Evolutionary conservation across 2,113 vertebrate genomes (phyloP).

Genomic region (Gracilinanus agilis): DNA sequence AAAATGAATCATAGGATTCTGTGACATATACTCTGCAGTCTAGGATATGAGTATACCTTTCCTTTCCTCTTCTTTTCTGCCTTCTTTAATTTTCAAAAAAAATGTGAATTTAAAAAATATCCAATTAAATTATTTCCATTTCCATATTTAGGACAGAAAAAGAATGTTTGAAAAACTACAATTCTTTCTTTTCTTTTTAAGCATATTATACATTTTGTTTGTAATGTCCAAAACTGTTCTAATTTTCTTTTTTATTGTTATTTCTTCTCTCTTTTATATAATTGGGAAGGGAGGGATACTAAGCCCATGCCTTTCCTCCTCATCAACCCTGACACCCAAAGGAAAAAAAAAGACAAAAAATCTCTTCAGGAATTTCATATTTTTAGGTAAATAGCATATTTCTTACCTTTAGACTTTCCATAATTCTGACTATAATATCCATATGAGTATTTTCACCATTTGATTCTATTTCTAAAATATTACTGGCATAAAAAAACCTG

Average conservation of each 20-base stretch:
- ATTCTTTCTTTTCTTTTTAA: background rate
- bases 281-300: background rate
- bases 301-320: background rate
- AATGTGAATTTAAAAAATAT: background rate
- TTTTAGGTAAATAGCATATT: background rate
- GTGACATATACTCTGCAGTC: background rate
- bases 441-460: background rate
- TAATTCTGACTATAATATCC: background rate
- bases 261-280: background rate
- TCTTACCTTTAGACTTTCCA: background rate
- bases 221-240: background rate
- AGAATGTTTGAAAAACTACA: background rate
- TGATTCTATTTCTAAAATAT: background rate
- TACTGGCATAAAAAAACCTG: background rate
- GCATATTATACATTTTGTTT: background rate
- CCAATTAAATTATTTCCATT: background rate
- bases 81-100: background rate
- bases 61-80: background rate
- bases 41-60: background rate
- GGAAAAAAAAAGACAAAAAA: background rate
- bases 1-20: background rate
- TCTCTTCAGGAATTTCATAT: background rate
- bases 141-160: background rate
- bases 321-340: rapidly evolving
- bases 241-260: background rate